Base-by-base conservation (phyloP, 2,797 vertebrate species). In the Falco novaeseelandiae region DNA sequence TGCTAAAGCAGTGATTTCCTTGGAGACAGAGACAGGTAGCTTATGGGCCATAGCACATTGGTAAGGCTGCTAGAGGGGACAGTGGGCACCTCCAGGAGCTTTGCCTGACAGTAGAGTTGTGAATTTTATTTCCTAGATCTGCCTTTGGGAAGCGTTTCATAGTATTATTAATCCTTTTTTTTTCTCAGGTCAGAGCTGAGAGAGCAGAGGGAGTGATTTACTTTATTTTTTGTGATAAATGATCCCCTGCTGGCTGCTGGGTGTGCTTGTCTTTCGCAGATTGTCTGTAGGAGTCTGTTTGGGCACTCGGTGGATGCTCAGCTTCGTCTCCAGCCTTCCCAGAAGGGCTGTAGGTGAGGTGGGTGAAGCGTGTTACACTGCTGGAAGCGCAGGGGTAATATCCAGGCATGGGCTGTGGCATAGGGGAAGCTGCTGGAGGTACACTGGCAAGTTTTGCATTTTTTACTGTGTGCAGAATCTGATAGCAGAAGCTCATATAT, bases 101-200 rank as follows among this genome's bases (percentile, higher is more conserved):
- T 65, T 74, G 12, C n/a, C 65, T 1, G 61, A 1, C 0, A 0
- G 30, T 11, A 2, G 19, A 22, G 8, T 40, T 42, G 49, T 29
- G 14, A 63, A 14, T 87, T 84, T 79, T 25, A 10, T 82, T 82
- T 87, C 87, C 51, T 14, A 16, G 21, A 19, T 20, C 46, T 87
- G 51, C 42, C 12, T 79, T 23, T 49, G 20, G 12, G 38, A 61
- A 17, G 7, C 54, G 10, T 67, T 76, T 92, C 29, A 14, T 44
- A n/a, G 38, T 12, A 52, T 12, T 29, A 1, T 29, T 11, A 15
- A 22, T 19, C 16, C 40, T 34, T 46, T 72, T 49, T 49, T 17
- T 6, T 8, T 0, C 11, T 58, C 27, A 0, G 2, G n/a, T 58
- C 10, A 8, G 21, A 9, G 46, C 16, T 78, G 72, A 55, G 25